Percentiles rank a stretch among this genome's conserved stretches.
Conservation (phyloP, 2,797 vertebrate genomes). For the Anguilla marmorata region DNA sequence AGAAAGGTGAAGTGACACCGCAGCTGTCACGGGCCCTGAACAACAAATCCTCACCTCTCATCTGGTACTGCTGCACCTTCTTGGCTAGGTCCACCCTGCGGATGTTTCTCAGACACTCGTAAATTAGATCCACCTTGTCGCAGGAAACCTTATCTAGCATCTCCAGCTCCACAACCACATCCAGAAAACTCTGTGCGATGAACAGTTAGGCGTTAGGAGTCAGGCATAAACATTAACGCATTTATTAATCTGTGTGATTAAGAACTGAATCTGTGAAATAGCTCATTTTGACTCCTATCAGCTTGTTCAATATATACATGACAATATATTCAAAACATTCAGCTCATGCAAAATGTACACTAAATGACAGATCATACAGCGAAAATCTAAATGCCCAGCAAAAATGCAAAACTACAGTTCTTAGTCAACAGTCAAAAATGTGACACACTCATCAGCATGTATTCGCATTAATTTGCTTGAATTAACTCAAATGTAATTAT, state of each 20-base stretch:
- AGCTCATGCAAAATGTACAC: neutral
- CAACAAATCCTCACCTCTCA: conserved; percentile 67
- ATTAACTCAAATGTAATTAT: neutral
- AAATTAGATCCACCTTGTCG: conserved; percentile 76
- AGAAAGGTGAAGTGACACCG: neutral
- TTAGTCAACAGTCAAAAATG: neutral
- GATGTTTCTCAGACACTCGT: conserved; percentile 75
- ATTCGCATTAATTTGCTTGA: neutral
- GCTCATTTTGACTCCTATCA: neutral
- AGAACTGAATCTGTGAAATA: neutral
- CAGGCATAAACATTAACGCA: neutral
- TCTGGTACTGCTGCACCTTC: conserved; percentile 75
- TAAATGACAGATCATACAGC: neutral
- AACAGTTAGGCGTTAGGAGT: neutral
- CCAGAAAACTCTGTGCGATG: conserved; percentile 80
- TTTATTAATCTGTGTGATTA: neutral
- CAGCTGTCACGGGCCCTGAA: neutral
- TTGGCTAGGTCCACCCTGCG: conserved; percentile 81
- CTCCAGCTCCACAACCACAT: conserved; percentile 84
- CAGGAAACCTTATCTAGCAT: conserved; percentile 78
- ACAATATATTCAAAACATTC: neutral
- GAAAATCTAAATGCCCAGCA: neutral
- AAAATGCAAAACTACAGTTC: neutral
- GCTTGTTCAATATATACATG: neutral
- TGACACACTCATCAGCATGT: neutral